These are phyloP conservation scores for Euglossa dilemma DNA, from an alignment of 1,140 invertebrate genomes.

Conservation along the genomic window DNA sequence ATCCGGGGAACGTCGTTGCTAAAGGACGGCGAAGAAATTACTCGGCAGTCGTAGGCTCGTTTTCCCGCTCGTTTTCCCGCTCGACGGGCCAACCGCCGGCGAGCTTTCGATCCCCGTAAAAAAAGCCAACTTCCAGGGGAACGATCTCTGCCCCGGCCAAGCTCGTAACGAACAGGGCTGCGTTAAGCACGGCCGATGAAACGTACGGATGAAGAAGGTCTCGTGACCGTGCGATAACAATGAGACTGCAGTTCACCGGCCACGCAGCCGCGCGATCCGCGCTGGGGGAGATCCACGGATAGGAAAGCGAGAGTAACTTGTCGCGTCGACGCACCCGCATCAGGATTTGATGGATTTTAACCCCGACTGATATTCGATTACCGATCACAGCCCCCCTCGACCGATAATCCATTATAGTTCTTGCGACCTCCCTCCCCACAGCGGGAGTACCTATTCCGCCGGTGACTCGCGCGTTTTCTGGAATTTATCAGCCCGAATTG, in stretches of 20 bases:
- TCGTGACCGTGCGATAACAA: slow-evolving; percentile 7
- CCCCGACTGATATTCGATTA: slow-evolving; percentile 79
- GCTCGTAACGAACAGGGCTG: neutral
- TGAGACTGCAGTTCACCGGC: neutral
- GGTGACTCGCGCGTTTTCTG: slow-evolving; percentile 74
- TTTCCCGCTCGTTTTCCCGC: slow-evolving; percentile 49
- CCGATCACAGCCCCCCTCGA: slow-evolving; percentile 67
- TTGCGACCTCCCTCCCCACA: slow-evolving; percentile 69
- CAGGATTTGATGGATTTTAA: slow-evolving; percentile 78
- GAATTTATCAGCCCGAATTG: slow-evolving; percentile 78
- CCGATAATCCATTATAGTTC: slow-evolving; percentile 79
- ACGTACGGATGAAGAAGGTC: neutral
- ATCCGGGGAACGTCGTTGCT: slow-evolving; percentile 58
- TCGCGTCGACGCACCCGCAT: slow-evolving; percentile 50
- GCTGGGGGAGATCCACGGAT: neutral
- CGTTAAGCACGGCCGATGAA: neutral
- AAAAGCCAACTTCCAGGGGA: slow-evolving; percentile 53
- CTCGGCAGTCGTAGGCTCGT: slow-evolving; percentile 61
- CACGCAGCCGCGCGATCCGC: neutral
- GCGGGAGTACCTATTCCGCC: slow-evolving; percentile 44
- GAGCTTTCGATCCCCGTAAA: slow-evolving; percentile 39
- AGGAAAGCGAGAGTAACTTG: slow-evolving; percentile 40
- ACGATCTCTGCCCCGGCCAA: too few relatives aligned
- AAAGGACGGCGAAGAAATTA: slow-evolving; percentile 74
- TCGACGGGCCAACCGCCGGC: neutral